Conservation (phyloP, 2,113 vertebrate genomes). For the Agelaius phoeniceus region DNA sequence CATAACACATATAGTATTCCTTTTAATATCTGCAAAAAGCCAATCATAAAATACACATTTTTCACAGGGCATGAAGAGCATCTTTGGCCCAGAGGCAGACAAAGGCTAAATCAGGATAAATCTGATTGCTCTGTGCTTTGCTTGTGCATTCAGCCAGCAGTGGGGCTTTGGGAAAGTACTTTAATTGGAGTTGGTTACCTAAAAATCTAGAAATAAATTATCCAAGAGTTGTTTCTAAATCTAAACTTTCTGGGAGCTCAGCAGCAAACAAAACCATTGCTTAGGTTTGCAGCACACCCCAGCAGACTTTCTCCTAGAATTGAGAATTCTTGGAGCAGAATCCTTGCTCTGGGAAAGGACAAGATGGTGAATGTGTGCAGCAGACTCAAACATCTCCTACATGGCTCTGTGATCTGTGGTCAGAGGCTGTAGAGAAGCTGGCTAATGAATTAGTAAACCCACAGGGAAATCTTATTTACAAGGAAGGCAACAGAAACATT, state of each 20-base stretch:
- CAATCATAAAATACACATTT: no score
- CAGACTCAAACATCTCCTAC: background rate
- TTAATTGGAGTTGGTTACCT: background rate
- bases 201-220: background rate
- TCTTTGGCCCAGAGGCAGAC: background rate
- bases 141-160: background rate
- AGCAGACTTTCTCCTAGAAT: background rate
- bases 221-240: background rate
- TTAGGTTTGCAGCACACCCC: background rate
- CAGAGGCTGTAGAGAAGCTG: background rate
- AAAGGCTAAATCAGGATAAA: background rate
- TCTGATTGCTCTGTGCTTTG: background rate
- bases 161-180: background rate
- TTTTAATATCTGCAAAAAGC: no score
- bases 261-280: background rate
- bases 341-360: background rate
- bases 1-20: no score
- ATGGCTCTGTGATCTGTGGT: background rate
- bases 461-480: constrained; percentile 51
- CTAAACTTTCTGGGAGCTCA: background rate
- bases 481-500: constrained; percentile 48
- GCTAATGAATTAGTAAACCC: constrained; percentile 27
- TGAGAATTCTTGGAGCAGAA: background rate
- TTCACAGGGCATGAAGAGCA: background rate
- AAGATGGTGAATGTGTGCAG: background rate